Base-by-base conservation (phyloP, 2,888 invertebrate species). In the Cylindroiulus punctatus region DNA sequence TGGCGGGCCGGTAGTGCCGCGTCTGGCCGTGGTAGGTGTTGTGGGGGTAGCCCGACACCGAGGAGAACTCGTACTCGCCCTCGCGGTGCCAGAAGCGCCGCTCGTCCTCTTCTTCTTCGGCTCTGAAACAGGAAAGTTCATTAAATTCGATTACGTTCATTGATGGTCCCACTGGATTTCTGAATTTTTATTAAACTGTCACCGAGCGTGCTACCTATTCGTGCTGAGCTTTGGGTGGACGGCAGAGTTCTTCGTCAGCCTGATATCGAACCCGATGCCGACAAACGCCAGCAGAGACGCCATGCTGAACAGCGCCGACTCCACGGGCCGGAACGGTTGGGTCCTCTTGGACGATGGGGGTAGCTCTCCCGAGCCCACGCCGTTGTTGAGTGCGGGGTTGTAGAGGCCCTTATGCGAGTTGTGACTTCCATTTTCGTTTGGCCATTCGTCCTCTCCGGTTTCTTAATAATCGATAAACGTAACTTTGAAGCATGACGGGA, bases 11-110 rank as follows among this genome's bases (percentile, higher is more conserved):
- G 89, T 94, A 93, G 90, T 96, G 96, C 88, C 94, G 92, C 8
- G 95, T 93, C 82, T 96, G 96, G 0, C 96, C 97, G 91, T 97
- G 97, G 92, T 97, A 98, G 0, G 97, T 97, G 91, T 97, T 96
- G 91, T 96, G 96, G 76, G 94, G 93, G 90, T 94, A 95, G 0
- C 93, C 94, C 81, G 92, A 92, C 36, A 92, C 91, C 36, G 92
- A 92, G 1, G 92, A 91, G 89, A 93, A 93, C 89, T 93, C 93
- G 88, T 93, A 93, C 87, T 93, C 93, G 87, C 87, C 84, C 89
- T 90, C 87, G 89, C 89, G 81, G 85, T 87, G 87, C 87, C 88
- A 87, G 84, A 86, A 88, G 52, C 86, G 82, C 82, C 87, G 87
- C 32, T 88, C 88, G 57, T 89, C 88, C 47, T 89, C 88, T 57